Conservation (phyloP, 2,888 invertebrate genomes). For the Nomada ferruginata region DNA sequence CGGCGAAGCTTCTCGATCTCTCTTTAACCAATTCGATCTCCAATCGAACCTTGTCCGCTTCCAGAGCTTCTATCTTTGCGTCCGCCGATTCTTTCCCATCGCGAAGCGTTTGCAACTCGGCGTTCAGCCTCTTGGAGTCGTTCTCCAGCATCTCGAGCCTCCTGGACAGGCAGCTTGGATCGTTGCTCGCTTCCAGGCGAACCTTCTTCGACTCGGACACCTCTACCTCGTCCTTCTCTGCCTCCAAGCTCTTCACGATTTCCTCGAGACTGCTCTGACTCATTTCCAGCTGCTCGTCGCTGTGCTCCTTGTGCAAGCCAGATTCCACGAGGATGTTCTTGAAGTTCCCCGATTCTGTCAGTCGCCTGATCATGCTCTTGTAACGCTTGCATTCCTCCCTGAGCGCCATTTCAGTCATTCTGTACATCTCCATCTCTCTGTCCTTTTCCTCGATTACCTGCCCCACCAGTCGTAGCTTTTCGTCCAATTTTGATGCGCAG, state of each 20-base stretch:
- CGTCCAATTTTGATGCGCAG: constrained; percentile 84
- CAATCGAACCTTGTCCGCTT: constrained; percentile 85
- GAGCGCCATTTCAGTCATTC: constrained; percentile 86
- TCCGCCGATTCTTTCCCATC: constrained; percentile 75
- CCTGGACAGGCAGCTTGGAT: constrained; percentile 66
- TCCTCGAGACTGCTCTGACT: constrained; percentile 73
- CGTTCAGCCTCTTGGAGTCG: constrained; percentile 78
- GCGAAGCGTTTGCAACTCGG: constrained; percentile 73
- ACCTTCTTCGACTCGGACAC: constrained; percentile 82
- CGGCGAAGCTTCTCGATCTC: constrained; percentile 64
- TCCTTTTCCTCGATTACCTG: constrained; percentile 85
- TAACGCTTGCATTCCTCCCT: constrained; percentile 88
- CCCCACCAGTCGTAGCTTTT: constrained; percentile 84
- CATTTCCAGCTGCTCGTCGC: constrained; percentile 75
- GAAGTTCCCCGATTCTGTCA: constrained; percentile 88
- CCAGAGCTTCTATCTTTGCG: constrained; percentile 84
- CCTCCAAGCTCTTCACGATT: constrained; percentile 61
- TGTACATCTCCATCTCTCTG: constrained; percentile 71
- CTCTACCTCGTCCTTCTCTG: constrained; percentile 77
- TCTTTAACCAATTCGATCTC: constrained; percentile 82
- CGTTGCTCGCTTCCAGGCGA: constrained; percentile 74
- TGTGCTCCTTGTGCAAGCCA: constrained; percentile 72
- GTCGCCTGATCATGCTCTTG: constrained; percentile 88
- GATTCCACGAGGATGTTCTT: constrained; percentile 72
- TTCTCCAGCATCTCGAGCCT: constrained; percentile 78